These are phyloP conservation scores for Galeruca laticollis DNA, from an alignment of 2,888 invertebrate genomes.

Conservation along the genomic window DNA sequence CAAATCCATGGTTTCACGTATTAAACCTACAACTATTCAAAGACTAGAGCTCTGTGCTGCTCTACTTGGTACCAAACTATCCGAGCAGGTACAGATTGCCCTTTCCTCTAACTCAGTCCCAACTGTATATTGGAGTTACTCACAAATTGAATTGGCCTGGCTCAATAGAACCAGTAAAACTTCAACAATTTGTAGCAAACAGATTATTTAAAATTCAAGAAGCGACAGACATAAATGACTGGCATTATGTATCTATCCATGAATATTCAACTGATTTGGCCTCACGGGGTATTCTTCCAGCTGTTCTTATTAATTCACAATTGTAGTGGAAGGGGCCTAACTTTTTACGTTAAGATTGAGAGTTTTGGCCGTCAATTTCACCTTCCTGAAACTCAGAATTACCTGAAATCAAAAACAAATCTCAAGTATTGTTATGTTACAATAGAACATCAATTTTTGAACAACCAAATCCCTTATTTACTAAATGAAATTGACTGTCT, in stretches of 20 bases:
- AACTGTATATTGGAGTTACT: constrained; percentile 13
- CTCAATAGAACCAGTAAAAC: constrained; percentile 1
- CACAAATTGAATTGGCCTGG: constrained; percentile 17
- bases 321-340: neutral
- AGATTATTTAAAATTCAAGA: constrained; percentile 21
- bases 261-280: constrained; percentile 17
- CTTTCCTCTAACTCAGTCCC: neutral
- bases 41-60: no score
- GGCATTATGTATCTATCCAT: constrained; percentile 13
- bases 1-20: constrained; percentile 13
- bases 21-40: no score
- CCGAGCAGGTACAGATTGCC: neutral
- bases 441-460: no score
- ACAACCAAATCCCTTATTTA: no score
- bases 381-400: no score
- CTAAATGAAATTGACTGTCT: no score
- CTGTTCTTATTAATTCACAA: neutral
- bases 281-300: neutral
- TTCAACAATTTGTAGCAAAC: constrained; percentile 16
- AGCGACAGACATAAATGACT: neutral
- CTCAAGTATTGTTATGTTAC: no score
- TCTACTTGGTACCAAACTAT: constrained; percentile 1
- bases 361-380: no score
- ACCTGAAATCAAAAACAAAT: no score
- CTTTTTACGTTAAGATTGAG: no score